Conservation (phyloP, 2,888 invertebrate genomes). For the Latrodectus hesperus region DNA sequence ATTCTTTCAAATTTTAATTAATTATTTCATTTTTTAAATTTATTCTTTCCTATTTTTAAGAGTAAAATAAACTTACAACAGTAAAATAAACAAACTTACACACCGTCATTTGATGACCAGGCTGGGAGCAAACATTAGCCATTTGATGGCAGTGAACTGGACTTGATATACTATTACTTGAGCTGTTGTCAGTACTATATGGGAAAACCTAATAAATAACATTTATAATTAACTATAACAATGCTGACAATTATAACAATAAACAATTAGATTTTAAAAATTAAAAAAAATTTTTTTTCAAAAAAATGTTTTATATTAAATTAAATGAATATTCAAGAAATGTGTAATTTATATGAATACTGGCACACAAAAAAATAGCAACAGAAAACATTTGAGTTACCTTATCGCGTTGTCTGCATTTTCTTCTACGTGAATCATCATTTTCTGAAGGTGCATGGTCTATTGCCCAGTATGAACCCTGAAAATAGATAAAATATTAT, state of each 20-base stretch:
- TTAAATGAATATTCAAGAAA: too few species aligned
- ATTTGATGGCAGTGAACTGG: constrained; percentile 69
- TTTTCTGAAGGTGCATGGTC: constrained; percentile 75
- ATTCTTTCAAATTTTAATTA: not conserved
- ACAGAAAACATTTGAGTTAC: constrained; percentile 4
- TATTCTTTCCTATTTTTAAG: not conserved
- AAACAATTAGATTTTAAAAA: too few species aligned
- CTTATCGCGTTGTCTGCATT: constrained; percentile 62
- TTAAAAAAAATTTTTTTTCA: too few species aligned
- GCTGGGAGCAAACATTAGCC: constrained; percentile 52
- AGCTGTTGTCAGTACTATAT: constrained; percentile 67
- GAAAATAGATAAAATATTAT: constrained; percentile 40
- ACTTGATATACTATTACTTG: constrained; percentile 64
- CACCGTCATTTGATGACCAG: constrained; percentile 64
- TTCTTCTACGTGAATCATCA: constrained; percentile 63
- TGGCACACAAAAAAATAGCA: too few species aligned
- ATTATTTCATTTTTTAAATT: not conserved
- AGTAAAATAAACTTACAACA: not conserved
- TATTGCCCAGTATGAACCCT: constrained; percentile 77
- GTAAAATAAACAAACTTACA: not conserved
- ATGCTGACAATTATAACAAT: too few species aligned
- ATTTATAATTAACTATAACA: too few species aligned
- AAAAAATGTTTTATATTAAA: too few species aligned
- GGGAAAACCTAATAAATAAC: constrained; percentile 56
- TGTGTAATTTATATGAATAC: too few species aligned